Evolutionary conservation across 2,888 invertebrate genomes (phyloP).

Genomic region (Lepidonotus clava): DNA sequence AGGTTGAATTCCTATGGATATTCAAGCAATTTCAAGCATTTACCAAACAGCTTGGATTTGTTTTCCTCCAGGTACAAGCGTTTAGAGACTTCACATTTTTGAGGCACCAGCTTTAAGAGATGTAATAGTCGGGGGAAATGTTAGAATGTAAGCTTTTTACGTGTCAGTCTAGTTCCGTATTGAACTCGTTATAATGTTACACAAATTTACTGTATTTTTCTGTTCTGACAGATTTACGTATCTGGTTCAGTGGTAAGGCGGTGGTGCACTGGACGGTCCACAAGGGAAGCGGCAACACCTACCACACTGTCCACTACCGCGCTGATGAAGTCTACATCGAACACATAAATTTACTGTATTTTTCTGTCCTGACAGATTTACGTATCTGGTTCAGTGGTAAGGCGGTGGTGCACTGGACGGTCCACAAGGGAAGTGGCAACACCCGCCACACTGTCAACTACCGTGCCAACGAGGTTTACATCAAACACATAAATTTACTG

Average conservation of each 20-base stretch:
- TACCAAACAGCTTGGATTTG: too few relatives aligned
- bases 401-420: slow-evolving; percentile 61
- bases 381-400: slow-evolving; percentile 48
- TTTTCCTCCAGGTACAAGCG: too few relatives aligned
- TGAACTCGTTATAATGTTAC: background rate
- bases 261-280: slow-evolving; percentile 61
- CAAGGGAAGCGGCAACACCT: slow-evolving; percentile 55
- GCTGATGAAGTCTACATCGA: slow-evolving; percentile 65
- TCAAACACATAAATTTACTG: slow-evolving; percentile 60
- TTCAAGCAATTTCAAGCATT: too few relatives aligned
- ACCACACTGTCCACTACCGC: slow-evolving; percentile 61
- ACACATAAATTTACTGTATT: slow-evolving; percentile 55
- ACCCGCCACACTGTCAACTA: slow-evolving; percentile 61
- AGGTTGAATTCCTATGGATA: too few relatives aligned
- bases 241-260: slow-evolving; percentile 52
- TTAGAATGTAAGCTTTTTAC: background rate
- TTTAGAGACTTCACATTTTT: too few relatives aligned
- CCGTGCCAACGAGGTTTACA: slow-evolving; percentile 62
- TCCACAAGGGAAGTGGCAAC: slow-evolving; percentile 56
- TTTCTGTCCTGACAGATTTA: slow-evolving; percentile 22
- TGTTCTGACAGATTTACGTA: slow-evolving; percentile 18
- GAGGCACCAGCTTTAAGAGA: too few relatives aligned
- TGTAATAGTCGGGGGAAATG: too few relatives aligned
- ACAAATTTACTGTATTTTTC: too few relatives aligned
- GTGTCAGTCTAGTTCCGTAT: background rate